Evolutionary conservation across 2,797 vertebrate species (phyloP).

Genomic region (Tangara arthus): DNA sequence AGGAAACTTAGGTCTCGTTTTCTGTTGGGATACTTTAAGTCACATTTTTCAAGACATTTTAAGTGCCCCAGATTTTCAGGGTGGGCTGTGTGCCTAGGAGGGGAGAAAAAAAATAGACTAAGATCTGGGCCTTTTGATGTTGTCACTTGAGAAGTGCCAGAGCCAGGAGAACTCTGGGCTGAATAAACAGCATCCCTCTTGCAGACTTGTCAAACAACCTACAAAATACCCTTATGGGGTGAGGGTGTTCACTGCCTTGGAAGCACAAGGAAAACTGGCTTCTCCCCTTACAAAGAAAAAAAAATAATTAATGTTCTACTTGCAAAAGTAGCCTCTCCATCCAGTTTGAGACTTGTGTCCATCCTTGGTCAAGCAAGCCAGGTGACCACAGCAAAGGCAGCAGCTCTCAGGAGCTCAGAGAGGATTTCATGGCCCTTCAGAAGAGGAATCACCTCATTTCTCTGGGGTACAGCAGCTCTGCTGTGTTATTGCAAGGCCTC

Average conservation of each 20-base stretch:
- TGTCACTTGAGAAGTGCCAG: conserved; percentile 46
- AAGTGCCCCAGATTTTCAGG: not conserved
- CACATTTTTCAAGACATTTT: not conserved
- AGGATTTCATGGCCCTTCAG: not conserved
- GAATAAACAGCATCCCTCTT: conserved; percentile 19
- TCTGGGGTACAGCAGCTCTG: not conserved
- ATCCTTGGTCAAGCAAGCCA: rapidly evolving
- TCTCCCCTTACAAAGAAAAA: not conserved
- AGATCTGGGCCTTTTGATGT: conserved; percentile 19
- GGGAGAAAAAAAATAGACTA: rapidly evolving
- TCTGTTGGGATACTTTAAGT: not conserved
- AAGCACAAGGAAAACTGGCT: not conserved
- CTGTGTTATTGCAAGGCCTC: rapidly evolving
- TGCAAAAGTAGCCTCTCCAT: not conserved
- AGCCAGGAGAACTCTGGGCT: conserved; percentile 9
- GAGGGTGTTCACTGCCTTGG: not conserved
- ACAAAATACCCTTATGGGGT: not conserved
- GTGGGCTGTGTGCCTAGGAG: not conserved
- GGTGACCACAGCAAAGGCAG: not conserved
- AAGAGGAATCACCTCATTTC: rapidly evolving
- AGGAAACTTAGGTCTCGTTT: not conserved
- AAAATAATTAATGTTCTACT: not conserved
- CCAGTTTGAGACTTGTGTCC: not conserved
- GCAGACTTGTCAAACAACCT: conserved; percentile 8
- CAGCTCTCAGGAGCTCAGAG: not conserved